Evolutionary conservation across 1,140 invertebrate species (phyloP).

Genomic region (Micrasema minimum): DNA sequence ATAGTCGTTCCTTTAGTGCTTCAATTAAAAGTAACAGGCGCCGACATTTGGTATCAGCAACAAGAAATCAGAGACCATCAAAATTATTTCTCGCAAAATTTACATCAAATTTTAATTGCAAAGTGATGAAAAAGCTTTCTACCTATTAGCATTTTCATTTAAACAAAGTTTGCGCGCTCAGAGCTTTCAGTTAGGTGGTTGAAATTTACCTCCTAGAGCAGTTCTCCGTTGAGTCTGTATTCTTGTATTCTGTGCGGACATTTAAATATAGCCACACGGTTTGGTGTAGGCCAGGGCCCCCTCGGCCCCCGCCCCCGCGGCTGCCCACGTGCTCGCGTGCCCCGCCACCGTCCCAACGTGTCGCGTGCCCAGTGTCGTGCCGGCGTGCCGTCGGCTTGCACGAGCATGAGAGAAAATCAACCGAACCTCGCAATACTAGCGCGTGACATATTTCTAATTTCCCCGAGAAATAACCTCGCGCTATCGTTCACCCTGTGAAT

Average conservation of each 20-base stretch:
- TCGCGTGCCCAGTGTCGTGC: constrained; percentile 24
- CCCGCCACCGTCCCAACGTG: constrained; percentile 9
- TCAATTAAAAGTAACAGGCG: no score
- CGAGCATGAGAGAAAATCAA: constrained; percentile 22
- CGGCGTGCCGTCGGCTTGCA: constrained; percentile 30
- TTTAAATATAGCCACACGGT: constrained; percentile 38
- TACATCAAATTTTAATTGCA: no score
- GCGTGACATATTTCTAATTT: constrained; percentile 5
- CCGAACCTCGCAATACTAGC: background rate
- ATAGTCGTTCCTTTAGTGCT: no score
- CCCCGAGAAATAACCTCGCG: background rate
- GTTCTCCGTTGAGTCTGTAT: background rate
- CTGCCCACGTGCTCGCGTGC: constrained; percentile 37
- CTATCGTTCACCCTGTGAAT: background rate
- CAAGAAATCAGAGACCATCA: no score
- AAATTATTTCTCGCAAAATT: no score
- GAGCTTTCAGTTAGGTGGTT: constrained; percentile 11
- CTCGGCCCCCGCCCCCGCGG: constrained; percentile 27
- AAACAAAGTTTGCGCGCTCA: no score
- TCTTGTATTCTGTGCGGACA: constrained; percentile 7
- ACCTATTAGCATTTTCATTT: no score
- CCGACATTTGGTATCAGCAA: no score
- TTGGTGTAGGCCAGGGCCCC: constrained; percentile 17
- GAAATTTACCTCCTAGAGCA: constrained; percentile 3
- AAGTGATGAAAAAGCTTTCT: no score